Base-by-base conservation (phyloP, 2,797 vertebrate genomes). In the Sebastes melanostomus region DNA sequence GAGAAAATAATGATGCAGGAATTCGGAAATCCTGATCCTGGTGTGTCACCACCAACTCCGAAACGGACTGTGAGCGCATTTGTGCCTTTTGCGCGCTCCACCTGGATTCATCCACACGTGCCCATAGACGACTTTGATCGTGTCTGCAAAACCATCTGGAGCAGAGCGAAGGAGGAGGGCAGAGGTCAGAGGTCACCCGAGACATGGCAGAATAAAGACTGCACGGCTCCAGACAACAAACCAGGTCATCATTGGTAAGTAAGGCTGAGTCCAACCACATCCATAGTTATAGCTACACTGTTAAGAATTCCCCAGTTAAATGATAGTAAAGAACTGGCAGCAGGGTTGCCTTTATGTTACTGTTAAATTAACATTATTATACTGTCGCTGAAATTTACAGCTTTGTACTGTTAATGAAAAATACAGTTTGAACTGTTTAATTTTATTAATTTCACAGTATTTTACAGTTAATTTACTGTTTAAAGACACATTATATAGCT, bases 61-160 rank as follows among this genome's bases (percentile, higher is more conserved):
- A 93, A 90, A 60, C 54, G 25, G 4, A 69, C 54, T 0, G 77
- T 12, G 20, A 3, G 86, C 0, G 94, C 95, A 0, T 78, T 94
- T 16, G 91, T 95, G 2, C 96, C 96, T 1, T 97, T 96, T 81
- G 96, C 96, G 5, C 92, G 96, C 74, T 93, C 91, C 65, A 91
- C 92, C 66, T 97, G 96, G 97, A 95, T 95, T 65, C 96, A 97
- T 36, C 92, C 92, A 2, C 81, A 93, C 24, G 95, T 92, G 1
- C 96, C 96, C 0, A 71, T 62, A 25, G 97, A 97, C 62, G 75
- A 88, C 46, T 79, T 96, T 81, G 97, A 97, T 54, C 69, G 86
- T 10, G 86, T 93, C 56, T 97, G 97, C 82, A 84, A 92, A 13
- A 89, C 84, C 75, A 96, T 97, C 87, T 95, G 96, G 95, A 94